A percentile compares a stretch with the other conserved stretches of the same genome.
Conservation (phyloP, 2,888 invertebrate species). For the Oxyscelio sp. region DNA sequence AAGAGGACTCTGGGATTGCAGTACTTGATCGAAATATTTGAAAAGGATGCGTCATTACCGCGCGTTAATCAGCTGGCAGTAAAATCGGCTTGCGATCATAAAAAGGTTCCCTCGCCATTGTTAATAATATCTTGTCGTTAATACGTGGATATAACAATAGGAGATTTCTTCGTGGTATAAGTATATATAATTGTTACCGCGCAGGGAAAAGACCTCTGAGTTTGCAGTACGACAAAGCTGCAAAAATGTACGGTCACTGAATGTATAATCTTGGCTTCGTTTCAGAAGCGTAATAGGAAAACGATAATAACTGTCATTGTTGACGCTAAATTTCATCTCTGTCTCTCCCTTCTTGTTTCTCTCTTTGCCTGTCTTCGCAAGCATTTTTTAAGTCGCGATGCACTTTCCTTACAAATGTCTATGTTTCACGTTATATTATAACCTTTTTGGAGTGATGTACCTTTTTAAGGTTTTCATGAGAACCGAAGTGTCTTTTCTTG, state of each 20-base stretch:
- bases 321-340: slow-evolving; percentile 19
- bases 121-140: slow-evolving; percentile 36
- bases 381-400: not conserved
- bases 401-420: slow-evolving; percentile 28
- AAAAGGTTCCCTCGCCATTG: slow-evolving; percentile 33
- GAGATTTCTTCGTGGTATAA: slow-evolving; percentile 24
- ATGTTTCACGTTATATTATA: not conserved
- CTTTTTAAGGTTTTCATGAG: slow-evolving; percentile 19
- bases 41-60: not conserved
- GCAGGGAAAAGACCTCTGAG: slow-evolving; percentile 19
- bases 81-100: not conserved
- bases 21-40: slow-evolving; percentile 16
- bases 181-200: slow-evolving; percentile 43
- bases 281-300: slow-evolving; percentile 47
- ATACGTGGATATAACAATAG: slow-evolving; percentile 40
- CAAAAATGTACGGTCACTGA: slow-evolving; percentile 46
- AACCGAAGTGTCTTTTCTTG: slow-evolving; percentile 17
- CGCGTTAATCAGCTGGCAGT: not conserved
- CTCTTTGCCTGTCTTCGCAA: not conserved
- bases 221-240: slow-evolving; percentile 30
- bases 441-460: not conserved
- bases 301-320: slow-evolving; percentile 50
- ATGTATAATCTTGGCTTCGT: slow-evolving; percentile 30
- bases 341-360: not conserved
- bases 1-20: too few relatives aligned